A percentile compares a stretch with the other conserved stretches of the same genome.
Evolutionary conservation across 2,797 vertebrate species (phyloP).

Genomic region (Picus viridis): DNA sequence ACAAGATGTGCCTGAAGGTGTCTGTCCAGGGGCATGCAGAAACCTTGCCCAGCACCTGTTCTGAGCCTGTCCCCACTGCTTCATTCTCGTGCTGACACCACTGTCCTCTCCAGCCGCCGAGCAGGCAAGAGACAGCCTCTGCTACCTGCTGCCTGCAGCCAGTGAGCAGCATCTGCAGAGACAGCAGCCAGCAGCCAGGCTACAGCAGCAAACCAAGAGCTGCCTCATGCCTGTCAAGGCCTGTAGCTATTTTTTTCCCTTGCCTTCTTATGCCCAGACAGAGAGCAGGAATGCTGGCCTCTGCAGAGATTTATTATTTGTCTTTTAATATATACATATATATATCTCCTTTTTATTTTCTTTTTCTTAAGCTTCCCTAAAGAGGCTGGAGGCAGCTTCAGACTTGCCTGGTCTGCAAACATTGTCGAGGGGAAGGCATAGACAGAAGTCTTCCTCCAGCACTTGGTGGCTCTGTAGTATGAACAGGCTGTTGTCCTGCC

Average conservation of each 20-base stretch:
- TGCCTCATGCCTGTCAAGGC: background rate
- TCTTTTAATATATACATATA: background rate
- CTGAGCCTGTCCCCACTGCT: background rate
- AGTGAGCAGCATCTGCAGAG: background rate
- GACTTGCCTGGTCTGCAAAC: background rate
- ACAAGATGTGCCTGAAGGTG: background rate
- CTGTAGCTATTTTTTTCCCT: background rate
- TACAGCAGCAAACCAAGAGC: background rate
- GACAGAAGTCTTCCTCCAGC: background rate
- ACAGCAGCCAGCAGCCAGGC: background rate
- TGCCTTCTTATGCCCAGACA: background rate
- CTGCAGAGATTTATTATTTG: background rate
- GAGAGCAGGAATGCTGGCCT: slow-evolving; percentile 12
- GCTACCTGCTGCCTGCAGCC: background rate
- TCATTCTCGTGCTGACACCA: background rate
- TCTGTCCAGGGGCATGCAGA: background rate
- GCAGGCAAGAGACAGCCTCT: background rate
- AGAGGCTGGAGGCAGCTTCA: slow-evolving; percentile 23
- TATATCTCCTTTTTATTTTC: too few species aligned
- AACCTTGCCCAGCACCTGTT: background rate
- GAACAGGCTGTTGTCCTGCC: background rate
- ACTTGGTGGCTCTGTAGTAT: background rate
- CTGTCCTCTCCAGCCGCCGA: background rate
- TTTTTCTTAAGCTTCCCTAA: background rate
- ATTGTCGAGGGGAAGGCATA: background rate